Percentiles rank a stretch among this genome's conserved stretches.
These are phyloP conservation scores for Steatornis caripensis DNA, from an alignment of 2,113 vertebrate species.

Conservation along the genomic window DNA sequence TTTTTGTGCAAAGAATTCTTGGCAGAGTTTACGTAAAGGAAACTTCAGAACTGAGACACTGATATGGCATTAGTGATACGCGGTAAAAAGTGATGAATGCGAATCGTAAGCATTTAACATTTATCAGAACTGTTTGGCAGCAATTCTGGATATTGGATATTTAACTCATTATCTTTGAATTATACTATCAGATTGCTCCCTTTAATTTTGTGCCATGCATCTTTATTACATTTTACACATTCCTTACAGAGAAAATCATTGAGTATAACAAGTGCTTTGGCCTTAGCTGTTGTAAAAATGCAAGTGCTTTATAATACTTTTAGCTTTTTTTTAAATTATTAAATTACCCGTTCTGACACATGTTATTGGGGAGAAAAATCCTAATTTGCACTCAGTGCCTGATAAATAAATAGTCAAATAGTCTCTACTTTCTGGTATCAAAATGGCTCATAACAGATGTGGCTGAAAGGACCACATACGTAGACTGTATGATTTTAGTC, in stretches of 20 bases:
- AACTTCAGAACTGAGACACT: not conserved
- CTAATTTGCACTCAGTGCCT: conserved; percentile 63
- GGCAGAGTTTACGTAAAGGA: not conserved
- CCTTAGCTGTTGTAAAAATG: not conserved
- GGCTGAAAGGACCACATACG: conserved; percentile 84
- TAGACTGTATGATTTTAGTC: conserved; percentile 87
- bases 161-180: conserved; percentile 45
- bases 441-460: conserved; percentile 84
- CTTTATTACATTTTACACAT: not conserved
- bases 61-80: not conserved
- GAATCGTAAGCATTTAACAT: not conserved
- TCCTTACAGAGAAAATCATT: not conserved
- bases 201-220: not conserved
- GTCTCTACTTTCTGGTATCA: conserved; percentile 69
- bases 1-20: not conserved
- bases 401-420: conserved; percentile 58
- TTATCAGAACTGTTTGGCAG: conserved; percentile 28
- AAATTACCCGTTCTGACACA: not conserved
- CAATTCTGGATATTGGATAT: conserved; percentile 8
- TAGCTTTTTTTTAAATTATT: not conserved
- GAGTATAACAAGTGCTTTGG: not conserved
- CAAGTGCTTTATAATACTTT: not conserved
- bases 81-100: not conserved
- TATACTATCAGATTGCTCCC: not conserved
- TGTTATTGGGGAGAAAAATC: conserved; percentile 30